Evolutionary conservation across 2,113 vertebrate species (phyloP).

Genomic region (Laticauda laticaudata): DNA sequence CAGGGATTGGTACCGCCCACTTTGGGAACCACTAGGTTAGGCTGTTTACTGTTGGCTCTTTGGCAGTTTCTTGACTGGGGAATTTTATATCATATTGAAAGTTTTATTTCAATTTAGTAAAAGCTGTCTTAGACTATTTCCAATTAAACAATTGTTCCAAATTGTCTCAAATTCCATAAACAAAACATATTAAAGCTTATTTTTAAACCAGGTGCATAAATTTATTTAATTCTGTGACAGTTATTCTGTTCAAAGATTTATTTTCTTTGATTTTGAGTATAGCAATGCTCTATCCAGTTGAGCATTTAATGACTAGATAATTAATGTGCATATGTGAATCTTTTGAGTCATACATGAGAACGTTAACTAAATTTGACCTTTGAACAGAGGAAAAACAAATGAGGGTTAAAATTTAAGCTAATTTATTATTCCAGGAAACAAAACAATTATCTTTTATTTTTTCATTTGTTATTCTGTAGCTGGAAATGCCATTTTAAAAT

Average conservation of each 20-base stretch:
- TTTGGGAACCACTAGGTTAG: no score
- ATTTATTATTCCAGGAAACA: not conserved
- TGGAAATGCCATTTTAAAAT: not conserved
- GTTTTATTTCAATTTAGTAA: not conserved
- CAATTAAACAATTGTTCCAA: not conserved
- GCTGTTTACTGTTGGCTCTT: no score
- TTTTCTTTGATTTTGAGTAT: not conserved
- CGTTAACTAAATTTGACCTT: not conserved
- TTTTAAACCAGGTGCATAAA: not conserved
- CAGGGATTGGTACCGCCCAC: no score
- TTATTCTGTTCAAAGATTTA: not conserved
- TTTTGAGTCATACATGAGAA: not conserved
- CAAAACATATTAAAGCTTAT: not conserved
- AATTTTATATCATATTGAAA: not conserved
- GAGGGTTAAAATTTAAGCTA: not conserved
- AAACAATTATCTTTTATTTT: constrained; percentile 9
- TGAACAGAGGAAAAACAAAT: not conserved
- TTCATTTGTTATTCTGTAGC: not conserved
- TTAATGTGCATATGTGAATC: not conserved
- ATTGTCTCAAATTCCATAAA: not conserved
- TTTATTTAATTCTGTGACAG: not conserved
- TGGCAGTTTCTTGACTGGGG: no score
- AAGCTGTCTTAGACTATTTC: not conserved
- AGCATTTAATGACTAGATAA: constrained; percentile 6
- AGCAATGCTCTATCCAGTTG: not conserved